Percentiles rank a stretch among this genome's conserved stretches.
These are phyloP conservation scores for Slavum lentiscoides DNA, from an alignment of 2,888 invertebrate species.

Conservation along the genomic window DNA sequence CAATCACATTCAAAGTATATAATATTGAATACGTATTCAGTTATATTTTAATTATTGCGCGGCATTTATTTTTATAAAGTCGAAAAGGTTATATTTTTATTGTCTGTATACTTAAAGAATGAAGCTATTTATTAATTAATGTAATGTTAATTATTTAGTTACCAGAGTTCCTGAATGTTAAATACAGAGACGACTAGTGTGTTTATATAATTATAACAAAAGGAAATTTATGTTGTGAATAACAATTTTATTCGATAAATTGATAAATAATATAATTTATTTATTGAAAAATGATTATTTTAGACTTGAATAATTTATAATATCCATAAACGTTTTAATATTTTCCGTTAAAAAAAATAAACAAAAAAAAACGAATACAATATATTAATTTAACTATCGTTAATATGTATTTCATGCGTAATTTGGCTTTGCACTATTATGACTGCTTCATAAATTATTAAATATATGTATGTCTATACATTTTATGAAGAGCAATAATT, in stretches of 20 bases:
- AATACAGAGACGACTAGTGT: conserved; percentile 25
- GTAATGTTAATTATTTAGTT: conserved; percentile 50
- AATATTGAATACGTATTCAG: conserved; percentile 32
- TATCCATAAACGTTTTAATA: background rate
- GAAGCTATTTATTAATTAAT: conserved; percentile 46
- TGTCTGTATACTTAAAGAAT: conserved; percentile 38
- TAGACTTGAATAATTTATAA: conserved; percentile 3
- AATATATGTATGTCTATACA: conserved; percentile 2
- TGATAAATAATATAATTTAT: conserved; percentile 14
- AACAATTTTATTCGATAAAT: conserved; percentile 38
- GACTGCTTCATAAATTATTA: background rate
- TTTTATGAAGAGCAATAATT: conserved; percentile 18
- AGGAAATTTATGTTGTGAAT: background rate
- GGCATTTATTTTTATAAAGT: conserved; percentile 52
- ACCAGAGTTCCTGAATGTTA: conserved; percentile 47
- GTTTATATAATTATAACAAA: conserved; percentile 18
- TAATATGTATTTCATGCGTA: background rate
- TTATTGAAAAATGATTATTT: conserved; percentile 15
- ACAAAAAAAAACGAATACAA: background rate
- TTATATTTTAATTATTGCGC: conserved; percentile 42
- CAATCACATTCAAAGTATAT: conserved; percentile 48
- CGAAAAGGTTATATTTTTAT: conserved; percentile 51
- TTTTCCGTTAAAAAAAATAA: conserved; percentile 15
- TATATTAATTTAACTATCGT: background rate
- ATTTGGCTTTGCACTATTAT: conserved; percentile 26